These are phyloP conservation scores for Prunella strophiata DNA, from an alignment of 2,797 vertebrate species.

Conservation along the genomic window DNA sequence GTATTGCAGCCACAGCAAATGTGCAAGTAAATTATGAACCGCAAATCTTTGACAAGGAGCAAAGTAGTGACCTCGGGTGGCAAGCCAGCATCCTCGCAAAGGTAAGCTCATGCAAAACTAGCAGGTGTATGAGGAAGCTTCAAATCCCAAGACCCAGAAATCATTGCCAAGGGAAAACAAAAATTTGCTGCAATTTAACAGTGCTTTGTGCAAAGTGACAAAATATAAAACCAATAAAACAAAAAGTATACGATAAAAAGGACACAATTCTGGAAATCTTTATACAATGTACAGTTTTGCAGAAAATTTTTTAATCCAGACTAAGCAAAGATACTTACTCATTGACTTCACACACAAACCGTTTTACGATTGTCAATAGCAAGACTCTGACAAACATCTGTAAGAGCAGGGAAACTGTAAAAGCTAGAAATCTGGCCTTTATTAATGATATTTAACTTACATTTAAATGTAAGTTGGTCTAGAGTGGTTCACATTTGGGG, in stretches of 20 bases:
- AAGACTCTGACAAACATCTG: slow-evolving; percentile 66
- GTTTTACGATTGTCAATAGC: slow-evolving; percentile 66
- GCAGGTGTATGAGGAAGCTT: slow-evolving; percentile 73
- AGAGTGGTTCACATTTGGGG: not conserved
- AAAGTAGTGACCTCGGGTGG: slow-evolving; percentile 55
- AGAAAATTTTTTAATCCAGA: not conserved
- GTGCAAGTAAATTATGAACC: slow-evolving; percentile 72
- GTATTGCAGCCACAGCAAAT: slow-evolving; percentile 76
- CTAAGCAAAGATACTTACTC: slow-evolving; percentile 57
- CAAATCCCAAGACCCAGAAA: slow-evolving; percentile 54
- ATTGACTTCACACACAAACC: slow-evolving; percentile 60
- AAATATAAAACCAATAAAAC: slow-evolving; percentile 37
- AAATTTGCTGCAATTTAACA: slow-evolving; percentile 46
- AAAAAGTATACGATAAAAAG: slow-evolving; percentile 46
- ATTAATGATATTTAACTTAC: slow-evolving; percentile 37
- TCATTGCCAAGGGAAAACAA: slow-evolving; percentile 69
- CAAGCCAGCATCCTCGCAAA: slow-evolving; percentile 74
- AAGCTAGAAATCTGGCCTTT: slow-evolving; percentile 60
- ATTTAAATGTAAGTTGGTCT: slow-evolving; percentile 42
- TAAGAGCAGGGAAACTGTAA: slow-evolving; percentile 68
- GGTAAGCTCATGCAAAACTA: slow-evolving; percentile 79
- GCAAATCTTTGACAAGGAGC: slow-evolving; percentile 69
- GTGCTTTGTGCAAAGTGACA: slow-evolving; percentile 50
- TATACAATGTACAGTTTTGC: slow-evolving; percentile 52
- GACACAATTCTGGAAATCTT: slow-evolving; percentile 50